Conservation (phyloP, 2,888 invertebrate species). For the Ceratothoa steindachneri region DNA sequence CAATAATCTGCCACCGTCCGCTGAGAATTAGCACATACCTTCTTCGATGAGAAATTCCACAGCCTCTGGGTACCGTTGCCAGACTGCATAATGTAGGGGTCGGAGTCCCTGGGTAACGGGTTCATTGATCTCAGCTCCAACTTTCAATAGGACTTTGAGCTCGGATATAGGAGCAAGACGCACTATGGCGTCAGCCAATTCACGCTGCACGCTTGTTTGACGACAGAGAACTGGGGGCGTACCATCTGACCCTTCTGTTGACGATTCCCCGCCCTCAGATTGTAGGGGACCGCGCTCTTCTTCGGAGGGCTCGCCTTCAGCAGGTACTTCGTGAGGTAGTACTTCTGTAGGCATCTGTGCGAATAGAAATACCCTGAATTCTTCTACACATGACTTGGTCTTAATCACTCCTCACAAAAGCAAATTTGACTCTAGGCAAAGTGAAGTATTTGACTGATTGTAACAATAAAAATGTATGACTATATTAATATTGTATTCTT, state of each 20-base stretch:
- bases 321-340: background rate
- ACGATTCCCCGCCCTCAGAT: background rate
- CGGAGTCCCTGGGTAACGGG: slow-evolving; percentile 79
- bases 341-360: slow-evolving; percentile 2
- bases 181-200: slow-evolving; percentile 84
- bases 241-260: background rate
- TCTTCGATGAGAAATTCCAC: slow-evolving; percentile 57
- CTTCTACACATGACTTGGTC: too few relatives aligned
- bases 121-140: slow-evolving; percentile 68
- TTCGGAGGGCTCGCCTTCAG: background rate
- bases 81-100: slow-evolving; percentile 87
- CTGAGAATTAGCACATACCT: too few relatives aligned
- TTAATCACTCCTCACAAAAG: background rate
- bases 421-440: background rate
- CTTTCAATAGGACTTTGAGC: slow-evolving; percentile 75
- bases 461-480: background rate
- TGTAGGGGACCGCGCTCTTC: background rate
- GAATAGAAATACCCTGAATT: too few relatives aligned
- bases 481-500: too few relatives aligned
- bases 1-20: too few relatives aligned
- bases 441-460: too few relatives aligned
- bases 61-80: slow-evolving; percentile 72
- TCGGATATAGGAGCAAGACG: slow-evolving; percentile 81
- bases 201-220: slow-evolving; percentile 63
- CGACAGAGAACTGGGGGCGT: slow-evolving; percentile 7